These are phyloP conservation scores for Coregonus sp. DNA, from an alignment of 2,797 vertebrate species.

Conservation along the genomic window DNA sequence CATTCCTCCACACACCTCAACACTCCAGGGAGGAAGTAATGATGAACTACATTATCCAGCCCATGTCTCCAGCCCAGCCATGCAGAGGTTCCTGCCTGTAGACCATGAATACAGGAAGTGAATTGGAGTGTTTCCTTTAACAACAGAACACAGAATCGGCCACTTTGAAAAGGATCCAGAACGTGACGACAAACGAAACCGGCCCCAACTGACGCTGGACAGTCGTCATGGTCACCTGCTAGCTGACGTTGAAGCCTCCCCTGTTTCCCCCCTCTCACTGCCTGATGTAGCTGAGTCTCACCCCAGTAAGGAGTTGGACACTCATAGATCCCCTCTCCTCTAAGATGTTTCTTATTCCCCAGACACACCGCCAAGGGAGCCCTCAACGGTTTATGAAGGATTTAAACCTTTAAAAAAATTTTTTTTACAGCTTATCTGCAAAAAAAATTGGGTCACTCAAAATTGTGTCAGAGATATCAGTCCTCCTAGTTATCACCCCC, in stretches of 20 bases:
- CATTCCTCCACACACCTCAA: conserved; percentile 29
- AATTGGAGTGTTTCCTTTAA: neutral
- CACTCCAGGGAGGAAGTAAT: conserved; percentile 56
- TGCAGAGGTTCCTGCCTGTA: conserved; percentile 1
- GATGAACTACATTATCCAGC: conserved; percentile 40
- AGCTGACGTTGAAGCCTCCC: conserved; percentile 10
- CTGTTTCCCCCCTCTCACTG: conserved; percentile 23
- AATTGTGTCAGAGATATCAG: conserved; percentile 20
- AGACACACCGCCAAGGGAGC: conserved; percentile 9
- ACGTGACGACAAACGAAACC: too few relatives aligned
- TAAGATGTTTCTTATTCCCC: neutral
- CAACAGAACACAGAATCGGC: too few relatives aligned
- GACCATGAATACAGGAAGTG: neutral
- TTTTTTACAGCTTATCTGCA: neutral
- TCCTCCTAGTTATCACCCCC: conserved; percentile 8
- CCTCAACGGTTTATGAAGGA: conserved; percentile 70
- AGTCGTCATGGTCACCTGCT: neutral
- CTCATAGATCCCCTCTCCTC: neutral
- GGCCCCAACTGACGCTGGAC: neutral
- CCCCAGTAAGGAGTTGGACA: conserved; percentile 10
- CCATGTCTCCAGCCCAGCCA: conserved; percentile 10
- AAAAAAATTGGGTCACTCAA: neutral
- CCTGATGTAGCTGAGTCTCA: conserved; percentile 26
- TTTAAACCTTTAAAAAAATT: conserved; percentile 32
- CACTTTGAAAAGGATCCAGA: too few relatives aligned